Percentiles rank a stretch among this genome's conserved stretches.
These are phyloP conservation scores for Orthosia incerta DNA, from an alignment of 2,888 invertebrate species.

Conservation along the genomic window DNA sequence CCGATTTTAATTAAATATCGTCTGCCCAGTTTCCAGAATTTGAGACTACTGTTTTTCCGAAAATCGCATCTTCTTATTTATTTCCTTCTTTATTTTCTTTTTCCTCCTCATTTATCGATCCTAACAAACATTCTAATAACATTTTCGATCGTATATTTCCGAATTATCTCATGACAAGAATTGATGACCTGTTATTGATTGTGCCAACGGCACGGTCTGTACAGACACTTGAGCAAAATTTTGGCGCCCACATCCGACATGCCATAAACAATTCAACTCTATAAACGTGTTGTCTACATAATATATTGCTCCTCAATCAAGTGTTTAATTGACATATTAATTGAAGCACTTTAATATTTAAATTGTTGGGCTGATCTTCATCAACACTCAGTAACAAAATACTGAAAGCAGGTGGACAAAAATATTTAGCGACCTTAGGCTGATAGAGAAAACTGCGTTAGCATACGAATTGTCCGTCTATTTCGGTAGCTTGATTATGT, in stretches of 20 bases:
- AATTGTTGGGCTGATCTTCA: background rate
- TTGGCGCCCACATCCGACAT: conserved; percentile 69
- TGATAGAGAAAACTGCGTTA: background rate
- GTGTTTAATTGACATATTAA: conserved; percentile 3
- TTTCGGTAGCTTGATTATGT: background rate
- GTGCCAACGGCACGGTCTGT: conserved; percentile 67
- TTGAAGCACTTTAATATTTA: background rate
- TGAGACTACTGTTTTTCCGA: background rate
- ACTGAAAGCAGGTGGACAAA: background rate
- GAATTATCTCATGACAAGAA: conserved; percentile 54
- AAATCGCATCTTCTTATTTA: background rate
- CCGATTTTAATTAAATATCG: no score
- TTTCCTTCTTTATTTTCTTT: no score
- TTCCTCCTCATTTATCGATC: background rate
- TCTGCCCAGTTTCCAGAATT: background rate
- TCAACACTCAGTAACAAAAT: background rate
- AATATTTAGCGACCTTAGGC: conserved; percentile 12
- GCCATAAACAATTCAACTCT: conserved; percentile 51
- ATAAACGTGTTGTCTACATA: conserved; percentile 13
- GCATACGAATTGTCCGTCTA: conserved; percentile 11
- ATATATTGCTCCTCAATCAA: conserved; percentile 1
- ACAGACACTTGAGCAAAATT: conserved; percentile 59
- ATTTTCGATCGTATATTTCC: conserved; percentile 16
- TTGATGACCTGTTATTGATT: conserved; percentile 65
- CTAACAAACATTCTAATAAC: conserved; percentile 16